A percentile compares a stretch with the other conserved stretches of the same genome.
These are phyloP conservation scores for Linepithema humile DNA, from an alignment of 1,140 invertebrate genomes.

Conservation along the genomic window DNA sequence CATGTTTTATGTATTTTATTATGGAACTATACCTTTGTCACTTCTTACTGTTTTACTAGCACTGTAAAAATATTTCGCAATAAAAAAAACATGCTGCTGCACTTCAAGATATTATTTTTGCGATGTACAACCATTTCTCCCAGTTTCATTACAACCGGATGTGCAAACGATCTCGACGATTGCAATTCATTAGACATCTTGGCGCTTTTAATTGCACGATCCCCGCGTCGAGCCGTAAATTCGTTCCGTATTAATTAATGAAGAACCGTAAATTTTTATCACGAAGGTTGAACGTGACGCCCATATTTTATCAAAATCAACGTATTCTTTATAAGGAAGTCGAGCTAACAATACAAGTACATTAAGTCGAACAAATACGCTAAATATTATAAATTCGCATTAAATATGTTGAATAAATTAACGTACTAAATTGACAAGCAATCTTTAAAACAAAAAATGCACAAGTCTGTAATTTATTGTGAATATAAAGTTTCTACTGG, in stretches of 20 bases:
- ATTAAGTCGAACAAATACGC: neutral
- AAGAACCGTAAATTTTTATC: slow-evolving; percentile 1
- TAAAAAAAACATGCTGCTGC: neutral
- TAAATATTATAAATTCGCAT: neutral
- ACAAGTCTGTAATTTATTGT: no score
- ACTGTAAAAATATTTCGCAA: neutral
- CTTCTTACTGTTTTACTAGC: neutral
- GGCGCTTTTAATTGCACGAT: slow-evolving; percentile 27
- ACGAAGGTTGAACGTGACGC: neutral
- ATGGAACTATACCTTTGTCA: neutral
- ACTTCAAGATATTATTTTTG: neutral
- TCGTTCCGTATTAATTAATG: slow-evolving; percentile 28
- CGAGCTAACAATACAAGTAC: no score
- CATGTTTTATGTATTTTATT: neutral
- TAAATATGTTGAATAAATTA: neutral
- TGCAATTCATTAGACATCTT: slow-evolving; percentile 6
- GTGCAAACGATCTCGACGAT: neutral
- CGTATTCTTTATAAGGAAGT: neutral
- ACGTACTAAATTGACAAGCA: no score
- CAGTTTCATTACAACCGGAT: neutral
- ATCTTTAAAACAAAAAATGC: no score
- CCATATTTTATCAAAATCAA: neutral
- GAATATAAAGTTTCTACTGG: neutral
- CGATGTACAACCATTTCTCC: neutral
- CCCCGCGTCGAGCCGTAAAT: slow-evolving; percentile 16